A percentile compares a stretch with the other conserved stretches of the same genome.
phyloP scores from a whole-genome alignment of 2,797 vertebrate species.

The Streptopelia turtur region DNA sequence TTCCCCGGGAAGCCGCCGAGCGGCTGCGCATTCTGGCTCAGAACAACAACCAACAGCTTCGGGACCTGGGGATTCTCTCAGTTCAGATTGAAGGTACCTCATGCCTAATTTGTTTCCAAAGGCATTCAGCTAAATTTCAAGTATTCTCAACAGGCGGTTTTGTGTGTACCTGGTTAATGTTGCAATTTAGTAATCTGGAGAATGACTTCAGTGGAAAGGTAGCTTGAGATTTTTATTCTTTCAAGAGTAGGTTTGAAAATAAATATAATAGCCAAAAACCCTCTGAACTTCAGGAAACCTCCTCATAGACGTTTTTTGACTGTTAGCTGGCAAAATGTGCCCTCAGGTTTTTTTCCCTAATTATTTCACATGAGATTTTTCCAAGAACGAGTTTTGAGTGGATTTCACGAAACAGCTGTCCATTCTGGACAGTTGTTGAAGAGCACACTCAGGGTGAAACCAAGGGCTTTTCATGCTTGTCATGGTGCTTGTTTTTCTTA shows the following conservation, averaged over 20 bases:
- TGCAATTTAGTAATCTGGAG: neutral
- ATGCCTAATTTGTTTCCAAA: neutral
- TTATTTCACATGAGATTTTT: neutral
- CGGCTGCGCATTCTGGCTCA: slow-evolving; percentile 93
- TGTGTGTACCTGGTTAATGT: neutral
- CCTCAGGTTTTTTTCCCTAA: neutral
- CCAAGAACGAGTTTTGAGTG: neutral
- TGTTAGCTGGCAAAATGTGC: neutral
- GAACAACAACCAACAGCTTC: slow-evolving; percentile 97
- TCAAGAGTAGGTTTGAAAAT: neutral
- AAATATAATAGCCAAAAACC: neutral
- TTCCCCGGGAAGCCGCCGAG: slow-evolving; percentile 97
- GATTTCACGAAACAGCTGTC: neutral
- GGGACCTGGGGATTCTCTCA: slow-evolving; percentile 96
- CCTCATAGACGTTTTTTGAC: neutral
- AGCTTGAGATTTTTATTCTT: neutral
- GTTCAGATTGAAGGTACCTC: slow-evolving; percentile 95
- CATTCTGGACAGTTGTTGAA: neutral
- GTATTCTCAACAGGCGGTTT: neutral
- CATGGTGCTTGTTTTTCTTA: neutral
- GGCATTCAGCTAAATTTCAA: neutral
- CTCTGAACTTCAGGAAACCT: neutral
- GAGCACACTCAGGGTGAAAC: neutral
- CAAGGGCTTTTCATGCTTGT: neutral
- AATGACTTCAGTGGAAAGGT: neutral